Evolutionary conservation across 2,888 invertebrate species (phyloP).

Genomic region (Sycophila texana): DNA sequence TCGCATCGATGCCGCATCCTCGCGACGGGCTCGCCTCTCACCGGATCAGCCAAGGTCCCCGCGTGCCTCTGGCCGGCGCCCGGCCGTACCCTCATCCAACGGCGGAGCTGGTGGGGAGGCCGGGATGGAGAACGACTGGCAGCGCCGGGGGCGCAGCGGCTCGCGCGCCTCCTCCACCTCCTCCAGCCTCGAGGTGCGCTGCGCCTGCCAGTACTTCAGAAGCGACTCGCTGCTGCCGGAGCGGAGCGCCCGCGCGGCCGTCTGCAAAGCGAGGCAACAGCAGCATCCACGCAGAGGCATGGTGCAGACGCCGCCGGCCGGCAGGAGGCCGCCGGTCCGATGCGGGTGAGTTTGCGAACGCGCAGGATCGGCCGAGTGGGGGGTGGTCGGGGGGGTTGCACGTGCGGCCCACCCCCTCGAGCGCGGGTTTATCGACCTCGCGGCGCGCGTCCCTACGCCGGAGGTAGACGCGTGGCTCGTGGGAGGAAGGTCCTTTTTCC

Average conservation of each 20-base stretch:
- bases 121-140: constrained; percentile 20
- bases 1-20: too few species aligned
- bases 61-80: too few species aligned
- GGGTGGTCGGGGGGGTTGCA: not conserved
- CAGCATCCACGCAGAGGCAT: constrained; percentile 70
- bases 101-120: too few species aligned
- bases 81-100: too few species aligned
- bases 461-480: not conserved
- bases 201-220: constrained; percentile 91
- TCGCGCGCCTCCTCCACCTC: constrained; percentile 52
- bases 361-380: not conserved
- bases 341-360: constrained; percentile 66
- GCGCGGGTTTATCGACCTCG: constrained; percentile 37
- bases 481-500: not conserved
- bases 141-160: constrained; percentile 40
- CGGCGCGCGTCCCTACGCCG: not conserved
- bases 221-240: constrained; percentile 88
- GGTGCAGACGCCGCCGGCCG: constrained; percentile 65
- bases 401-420: not conserved
- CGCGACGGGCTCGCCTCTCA: too few species aligned
- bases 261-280: constrained; percentile 42
- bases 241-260: constrained; percentile 81
- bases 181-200: constrained; percentile 83
- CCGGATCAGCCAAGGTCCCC: too few species aligned
- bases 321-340: constrained; percentile 56